Conservation (phyloP, 2,797 vertebrate genomes). For the Semaprochilodus insignis region DNA sequence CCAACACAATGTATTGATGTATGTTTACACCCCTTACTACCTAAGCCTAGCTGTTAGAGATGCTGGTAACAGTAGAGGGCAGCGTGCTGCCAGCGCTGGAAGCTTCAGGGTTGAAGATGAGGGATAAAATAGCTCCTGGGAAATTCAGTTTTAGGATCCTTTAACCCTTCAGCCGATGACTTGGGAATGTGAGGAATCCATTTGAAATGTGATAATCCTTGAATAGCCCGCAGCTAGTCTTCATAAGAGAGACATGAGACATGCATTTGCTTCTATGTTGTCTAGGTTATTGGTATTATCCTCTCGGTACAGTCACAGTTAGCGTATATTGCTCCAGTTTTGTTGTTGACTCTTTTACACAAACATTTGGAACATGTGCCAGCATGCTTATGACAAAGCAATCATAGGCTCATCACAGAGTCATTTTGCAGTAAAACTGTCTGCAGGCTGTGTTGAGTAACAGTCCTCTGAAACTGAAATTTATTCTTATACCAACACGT, state of each 20-base stretch:
- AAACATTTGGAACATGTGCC: constrained; percentile 36
- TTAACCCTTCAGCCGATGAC: neutral
- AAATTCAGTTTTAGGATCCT: neutral
- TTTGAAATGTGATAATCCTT: neutral
- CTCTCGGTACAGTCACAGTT: neutral
- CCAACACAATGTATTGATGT: neutral
- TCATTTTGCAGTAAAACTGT: constrained; percentile 12
- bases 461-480: neutral
- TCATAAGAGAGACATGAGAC: neutral
- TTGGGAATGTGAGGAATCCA: neutral
- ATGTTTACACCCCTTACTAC: neutral
- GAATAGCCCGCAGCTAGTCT: neutral
- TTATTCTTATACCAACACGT: neutral
- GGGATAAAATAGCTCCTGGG: neutral
- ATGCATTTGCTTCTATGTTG: neutral
- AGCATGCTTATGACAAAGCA: constrained; percentile 41
- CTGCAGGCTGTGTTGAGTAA: constrained; percentile 32
- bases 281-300: neutral
- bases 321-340: neutral
- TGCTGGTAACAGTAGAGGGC: constrained; percentile 42
- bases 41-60: neutral
- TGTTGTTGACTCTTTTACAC: constrained; percentile 16
- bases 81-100: constrained; percentile 22
- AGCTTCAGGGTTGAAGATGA: neutral
- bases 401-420: constrained; percentile 36